These are phyloP conservation scores for Myotis daubentonii DNA, from an alignment of 2,797 vertebrate genomes.

Conservation along the genomic window DNA sequence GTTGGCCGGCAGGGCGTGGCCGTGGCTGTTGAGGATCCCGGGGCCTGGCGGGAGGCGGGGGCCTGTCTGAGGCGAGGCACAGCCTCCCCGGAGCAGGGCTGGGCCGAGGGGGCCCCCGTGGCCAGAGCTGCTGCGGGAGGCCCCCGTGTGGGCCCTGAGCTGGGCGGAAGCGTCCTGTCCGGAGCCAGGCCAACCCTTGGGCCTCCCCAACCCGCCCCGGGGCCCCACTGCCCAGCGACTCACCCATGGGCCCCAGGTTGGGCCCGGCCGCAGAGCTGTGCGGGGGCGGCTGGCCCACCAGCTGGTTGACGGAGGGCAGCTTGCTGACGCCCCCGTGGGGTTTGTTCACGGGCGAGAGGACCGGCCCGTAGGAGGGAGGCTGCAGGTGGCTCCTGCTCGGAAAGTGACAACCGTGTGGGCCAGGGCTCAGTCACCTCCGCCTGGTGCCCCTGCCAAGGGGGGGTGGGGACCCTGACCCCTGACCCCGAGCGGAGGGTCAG, in stretches of 20 bases:
- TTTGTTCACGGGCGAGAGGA: slow-evolving; percentile 94
- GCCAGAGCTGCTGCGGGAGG: not conserved
- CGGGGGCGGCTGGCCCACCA: slow-evolving; percentile 93
- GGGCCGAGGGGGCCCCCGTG: fast-evolving
- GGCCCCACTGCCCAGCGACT: slow-evolving; percentile 37
- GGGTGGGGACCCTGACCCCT: not conserved
- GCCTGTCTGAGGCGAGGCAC: not conserved
- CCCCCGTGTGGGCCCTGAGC: fast-evolving
- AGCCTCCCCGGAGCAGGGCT: fast-evolving
- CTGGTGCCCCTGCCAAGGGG: fast-evolving
- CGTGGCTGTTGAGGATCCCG: slow-evolving; percentile 92
- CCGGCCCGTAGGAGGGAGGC: slow-evolving; percentile 89
- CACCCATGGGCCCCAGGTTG: slow-evolving; percentile 93
- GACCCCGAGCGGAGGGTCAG: fast-evolving
- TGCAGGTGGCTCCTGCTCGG: slow-evolving; percentile 90
- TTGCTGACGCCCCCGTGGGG: slow-evolving; percentile 90
- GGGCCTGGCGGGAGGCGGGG: slow-evolving; percentile 84
- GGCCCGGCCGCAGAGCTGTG: slow-evolving; percentile 86
- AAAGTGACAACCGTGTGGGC: fast-evolving
- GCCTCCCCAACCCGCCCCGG: not conserved
- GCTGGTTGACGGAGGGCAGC: slow-evolving; percentile 93
- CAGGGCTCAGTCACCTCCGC: not conserved
- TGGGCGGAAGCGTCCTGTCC: not conserved
- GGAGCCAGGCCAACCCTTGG: not conserved
- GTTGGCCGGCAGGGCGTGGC: slow-evolving; percentile 93